Conservation (phyloP, 2,797 vertebrate genomes). For the Alauda arvensis region DNA sequence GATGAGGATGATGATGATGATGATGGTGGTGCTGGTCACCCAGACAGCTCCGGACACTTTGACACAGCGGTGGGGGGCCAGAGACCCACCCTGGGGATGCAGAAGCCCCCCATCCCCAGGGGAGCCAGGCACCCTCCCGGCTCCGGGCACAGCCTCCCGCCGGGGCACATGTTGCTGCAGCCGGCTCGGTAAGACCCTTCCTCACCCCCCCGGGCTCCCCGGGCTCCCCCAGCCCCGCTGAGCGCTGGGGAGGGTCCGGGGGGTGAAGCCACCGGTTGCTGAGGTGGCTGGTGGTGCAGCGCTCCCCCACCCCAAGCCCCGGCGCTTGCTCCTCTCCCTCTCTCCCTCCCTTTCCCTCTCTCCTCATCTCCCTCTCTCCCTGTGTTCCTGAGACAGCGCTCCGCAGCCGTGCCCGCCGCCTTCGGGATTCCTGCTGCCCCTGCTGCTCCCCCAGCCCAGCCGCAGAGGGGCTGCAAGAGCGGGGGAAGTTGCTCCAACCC, state of each 20-base stretch:
- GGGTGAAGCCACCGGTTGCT: conserved; percentile 61
- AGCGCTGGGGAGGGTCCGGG: background rate
- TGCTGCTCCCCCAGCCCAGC: background rate
- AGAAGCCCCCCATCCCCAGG: background rate
- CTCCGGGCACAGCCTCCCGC: background rate
- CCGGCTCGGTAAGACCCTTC: conserved; percentile 29
- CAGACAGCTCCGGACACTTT: conserved; percentile 52
- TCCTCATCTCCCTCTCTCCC: background rate
- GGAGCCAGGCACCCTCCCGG: background rate
- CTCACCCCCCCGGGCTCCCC: background rate
- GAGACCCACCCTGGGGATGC: background rate
- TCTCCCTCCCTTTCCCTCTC: background rate
- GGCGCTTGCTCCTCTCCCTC: conserved; percentile 6
- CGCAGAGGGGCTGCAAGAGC: background rate
- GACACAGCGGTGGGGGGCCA: background rate
- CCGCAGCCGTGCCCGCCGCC: conserved; percentile 5
- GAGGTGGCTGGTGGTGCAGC: background rate
- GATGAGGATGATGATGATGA: background rate
- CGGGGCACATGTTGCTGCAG: conserved; percentile 43
- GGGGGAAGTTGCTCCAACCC: conserved; percentile 41
- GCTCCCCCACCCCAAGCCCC: background rate
- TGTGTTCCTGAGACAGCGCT: conserved; percentile 40
- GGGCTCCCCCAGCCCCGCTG: background rate
- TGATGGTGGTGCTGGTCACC: conserved; percentile 71
- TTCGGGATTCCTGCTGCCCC: conserved; percentile 10